phyloP scores from a whole-genome alignment of 2,113 vertebrate genomes.

The Reinhardtius hippoglossoides region DNA sequence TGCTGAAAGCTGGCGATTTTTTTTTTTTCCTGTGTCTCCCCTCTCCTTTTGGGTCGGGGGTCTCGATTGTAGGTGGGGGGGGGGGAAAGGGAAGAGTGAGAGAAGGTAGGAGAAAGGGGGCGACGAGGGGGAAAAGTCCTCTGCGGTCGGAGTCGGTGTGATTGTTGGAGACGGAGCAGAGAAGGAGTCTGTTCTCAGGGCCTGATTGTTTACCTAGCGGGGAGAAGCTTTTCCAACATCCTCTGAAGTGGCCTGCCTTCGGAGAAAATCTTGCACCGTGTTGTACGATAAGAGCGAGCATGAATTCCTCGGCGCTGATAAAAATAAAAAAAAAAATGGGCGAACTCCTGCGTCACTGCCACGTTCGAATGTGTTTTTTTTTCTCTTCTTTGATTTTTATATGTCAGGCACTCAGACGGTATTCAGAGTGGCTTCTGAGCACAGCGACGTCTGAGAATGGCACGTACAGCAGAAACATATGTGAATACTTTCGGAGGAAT shows the following conservation, averaged over 20 bases:
- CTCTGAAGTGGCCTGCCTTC: slow-evolving; percentile 62
- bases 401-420: not conserved
- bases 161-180: slow-evolving; percentile 73
- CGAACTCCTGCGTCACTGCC: slow-evolving; percentile 31
- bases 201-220: slow-evolving; percentile 71
- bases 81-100: slow-evolving; percentile 45
- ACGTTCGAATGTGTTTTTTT: slow-evolving; percentile 5
- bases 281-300: slow-evolving; percentile 43
- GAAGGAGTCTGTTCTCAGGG: slow-evolving; percentile 71
- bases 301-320: slow-evolving; percentile 29
- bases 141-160: slow-evolving; percentile 63
- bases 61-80: slow-evolving; percentile 29
- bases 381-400: not conserved
- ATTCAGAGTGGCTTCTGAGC: slow-evolving; percentile 75
- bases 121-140: slow-evolving; percentile 29
- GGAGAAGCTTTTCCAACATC: slow-evolving; percentile 65
- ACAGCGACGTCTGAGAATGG: slow-evolving; percentile 63
- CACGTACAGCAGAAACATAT: not conserved
- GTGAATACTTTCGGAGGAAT: not conserved
- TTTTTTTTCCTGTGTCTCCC: slow-evolving; percentile 54
- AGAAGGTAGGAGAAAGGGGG: slow-evolving; percentile 51
- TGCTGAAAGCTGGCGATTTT: slow-evolving; percentile 82
- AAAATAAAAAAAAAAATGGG: slow-evolving; percentile 52
- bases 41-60: slow-evolving; percentile 76
- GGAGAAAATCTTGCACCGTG: slow-evolving; percentile 1